Evolutionary conservation across 2,888 invertebrate species (phyloP), one percentile per base, ranked within the genome.

Genomic region (Timema cristinae): DNA sequence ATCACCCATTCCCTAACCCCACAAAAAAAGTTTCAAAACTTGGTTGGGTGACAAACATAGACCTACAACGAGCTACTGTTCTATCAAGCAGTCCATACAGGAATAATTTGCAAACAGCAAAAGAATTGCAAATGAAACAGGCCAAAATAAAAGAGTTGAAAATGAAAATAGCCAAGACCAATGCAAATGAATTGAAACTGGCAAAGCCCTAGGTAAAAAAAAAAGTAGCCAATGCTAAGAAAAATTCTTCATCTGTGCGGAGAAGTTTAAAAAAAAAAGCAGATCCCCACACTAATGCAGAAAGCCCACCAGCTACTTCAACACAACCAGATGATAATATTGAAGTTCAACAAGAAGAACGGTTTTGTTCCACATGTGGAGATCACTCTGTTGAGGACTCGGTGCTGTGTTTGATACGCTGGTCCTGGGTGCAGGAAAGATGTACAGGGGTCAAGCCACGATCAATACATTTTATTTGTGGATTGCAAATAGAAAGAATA

Each of bases 141-240:
- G 59, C 59, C 15, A 59, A 59, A 59, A n/a, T 59, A 16, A 16
- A 59, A 59, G 15, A 59, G 59, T 59, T 59, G 32, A n/a, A 59
- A 59, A 59, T 59, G 7, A 59, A n/a, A 59, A 59, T 13, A 7
- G n/a, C 59, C 2, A 59, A 8, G 8, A 2, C 13, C 15, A n/a
- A 11, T 5, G 15, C n/a, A 59, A 59, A 59, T n/a, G 59, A 59
- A 15, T 32, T n/a, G 32, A 15, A n/a, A 59, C 32, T n/a, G 32
- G 15, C 13, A 59, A 59, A 59, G 59, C 59, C 59, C 15, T 0
- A 6, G 6, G n/a, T 13, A 15, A 8, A 59, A 59, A n/a, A n/a
- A n/a, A 32, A n/a, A 11, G 32, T 16, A 9, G 13, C 15, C 9
- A 59, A 59, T 32, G n/a, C 13, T 52, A 52, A 52, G 59, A 59